Percentiles rank a stretch among this genome's conserved stretches.
Conservation (phyloP, 1,140 invertebrate genomes). For the Helicoverpa zea region DNA sequence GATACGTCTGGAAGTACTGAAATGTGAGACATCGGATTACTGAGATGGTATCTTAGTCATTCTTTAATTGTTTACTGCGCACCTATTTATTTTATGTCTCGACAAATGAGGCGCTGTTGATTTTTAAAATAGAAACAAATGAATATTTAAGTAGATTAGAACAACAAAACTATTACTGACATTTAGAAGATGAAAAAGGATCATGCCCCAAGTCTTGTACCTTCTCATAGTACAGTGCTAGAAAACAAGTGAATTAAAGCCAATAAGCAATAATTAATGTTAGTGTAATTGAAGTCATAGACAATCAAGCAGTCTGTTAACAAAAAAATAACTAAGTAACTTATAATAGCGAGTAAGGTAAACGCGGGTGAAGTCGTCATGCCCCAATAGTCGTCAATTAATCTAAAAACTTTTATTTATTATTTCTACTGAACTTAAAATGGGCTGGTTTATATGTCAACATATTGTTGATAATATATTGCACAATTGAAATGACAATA, state of each 20-base stretch:
- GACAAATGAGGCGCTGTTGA: neutral
- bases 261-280: too few species aligned
- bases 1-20: constrained; percentile 35
- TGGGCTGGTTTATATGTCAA: too few species aligned
- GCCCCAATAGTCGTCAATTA: too few species aligned
- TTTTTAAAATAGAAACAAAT: neutral
- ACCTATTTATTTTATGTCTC: constrained; percentile 8
- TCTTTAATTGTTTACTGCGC: neutral
- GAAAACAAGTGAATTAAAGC: neutral
- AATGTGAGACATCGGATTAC: constrained; percentile 15
- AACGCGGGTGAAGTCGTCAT: too few species aligned
- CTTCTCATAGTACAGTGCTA: too few species aligned
- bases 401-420: too few species aligned
- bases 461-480: too few species aligned
- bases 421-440: too few species aligned
- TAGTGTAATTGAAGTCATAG: neutral
- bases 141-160: neutral
- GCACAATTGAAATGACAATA: too few species aligned
- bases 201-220: too few species aligned
- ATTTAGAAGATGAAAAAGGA: too few species aligned
- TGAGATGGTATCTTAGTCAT: constrained; percentile 3
- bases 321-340: neutral
- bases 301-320: neutral
- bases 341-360: neutral
- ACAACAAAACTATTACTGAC: neutral